These are phyloP conservation scores for Eurypyga helias DNA, from an alignment of 2,113 vertebrate genomes.

Conservation along the genomic window DNA sequence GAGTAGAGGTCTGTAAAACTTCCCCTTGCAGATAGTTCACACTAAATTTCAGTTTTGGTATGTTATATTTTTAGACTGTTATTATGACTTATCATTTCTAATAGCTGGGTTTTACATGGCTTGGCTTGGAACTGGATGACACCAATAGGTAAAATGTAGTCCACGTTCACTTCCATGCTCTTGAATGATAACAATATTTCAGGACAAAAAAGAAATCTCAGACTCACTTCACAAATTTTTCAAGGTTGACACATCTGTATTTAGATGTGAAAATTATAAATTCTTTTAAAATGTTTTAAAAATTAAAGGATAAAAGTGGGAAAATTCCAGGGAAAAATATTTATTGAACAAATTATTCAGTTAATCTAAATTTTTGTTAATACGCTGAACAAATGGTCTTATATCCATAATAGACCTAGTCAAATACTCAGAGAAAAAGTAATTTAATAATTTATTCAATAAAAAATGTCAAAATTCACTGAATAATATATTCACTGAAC, in stretches of 20 bases:
- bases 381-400: not conserved
- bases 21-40: not conserved
- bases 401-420: not conserved
- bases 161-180: not conserved
- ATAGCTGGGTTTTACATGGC: not conserved
- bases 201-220: not conserved
- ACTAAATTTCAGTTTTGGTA: not conserved
- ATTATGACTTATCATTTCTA: not conserved
- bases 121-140: not conserved
- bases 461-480: slow-evolving; percentile 33
- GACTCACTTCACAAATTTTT: not conserved
- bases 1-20: not conserved
- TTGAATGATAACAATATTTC: not conserved
- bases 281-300: not conserved
- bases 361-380: not conserved
- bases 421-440: not conserved
- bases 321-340: not conserved
- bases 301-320: not conserved
- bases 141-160: not conserved
- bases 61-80: not conserved
- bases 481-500: slow-evolving; percentile 4
- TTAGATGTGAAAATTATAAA: not conserved
- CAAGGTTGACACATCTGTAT: not conserved
- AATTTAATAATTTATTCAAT: slow-evolving; percentile 36
- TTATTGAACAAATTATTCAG: not conserved